Conservation (phyloP, 2,113 vertebrate genomes). For the Poeciliopsis prolifica region DNA sequence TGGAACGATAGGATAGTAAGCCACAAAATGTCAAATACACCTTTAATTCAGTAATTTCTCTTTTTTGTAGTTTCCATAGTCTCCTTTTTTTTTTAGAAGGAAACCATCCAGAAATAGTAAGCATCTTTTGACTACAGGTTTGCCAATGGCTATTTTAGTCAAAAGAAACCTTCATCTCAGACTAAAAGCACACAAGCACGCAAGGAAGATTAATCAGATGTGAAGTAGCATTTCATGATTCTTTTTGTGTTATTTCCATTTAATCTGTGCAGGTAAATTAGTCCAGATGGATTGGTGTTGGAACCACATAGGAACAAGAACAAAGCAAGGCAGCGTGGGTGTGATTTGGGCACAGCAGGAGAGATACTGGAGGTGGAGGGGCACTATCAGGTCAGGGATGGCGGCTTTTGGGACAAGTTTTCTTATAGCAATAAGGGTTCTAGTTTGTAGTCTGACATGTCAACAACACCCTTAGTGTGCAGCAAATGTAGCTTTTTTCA, state of each 20-base stretch:
- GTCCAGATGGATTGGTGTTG: constrained; percentile 80
- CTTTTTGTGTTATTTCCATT: constrained; percentile 58
- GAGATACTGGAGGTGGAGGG: constrained; percentile 58
- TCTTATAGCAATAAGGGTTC: constrained; percentile 67
- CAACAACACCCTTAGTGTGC: constrained; percentile 86
- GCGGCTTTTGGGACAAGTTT: constrained; percentile 67
- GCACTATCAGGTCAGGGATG: constrained; percentile 34
- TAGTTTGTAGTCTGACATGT: constrained; percentile 78
- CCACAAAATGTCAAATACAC: constrained; percentile 85
- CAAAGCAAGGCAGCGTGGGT: constrained; percentile 86
- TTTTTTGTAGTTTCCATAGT: constrained; percentile 55
- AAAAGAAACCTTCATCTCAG: constrained; percentile 85
- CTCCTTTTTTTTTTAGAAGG: constrained; percentile 53
- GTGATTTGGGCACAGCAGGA: constrained; percentile 85
- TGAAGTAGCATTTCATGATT: constrained; percentile 80
- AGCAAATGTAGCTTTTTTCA: constrained; percentile 97
- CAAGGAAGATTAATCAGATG: constrained; percentile 80
- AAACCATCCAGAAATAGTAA: constrained; percentile 81
- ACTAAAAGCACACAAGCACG: constrained; percentile 91
- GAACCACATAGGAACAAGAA: constrained; percentile 83
- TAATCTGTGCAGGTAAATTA: constrained; percentile 78
- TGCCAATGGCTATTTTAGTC: constrained; percentile 84
- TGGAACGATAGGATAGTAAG: constrained; percentile 82
- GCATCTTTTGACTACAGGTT: constrained; percentile 80
- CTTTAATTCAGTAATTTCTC: constrained; percentile 73